phyloP scores from a whole-genome alignment of 2,113 vertebrate genomes.

The Psephotus haematonotus region DNA sequence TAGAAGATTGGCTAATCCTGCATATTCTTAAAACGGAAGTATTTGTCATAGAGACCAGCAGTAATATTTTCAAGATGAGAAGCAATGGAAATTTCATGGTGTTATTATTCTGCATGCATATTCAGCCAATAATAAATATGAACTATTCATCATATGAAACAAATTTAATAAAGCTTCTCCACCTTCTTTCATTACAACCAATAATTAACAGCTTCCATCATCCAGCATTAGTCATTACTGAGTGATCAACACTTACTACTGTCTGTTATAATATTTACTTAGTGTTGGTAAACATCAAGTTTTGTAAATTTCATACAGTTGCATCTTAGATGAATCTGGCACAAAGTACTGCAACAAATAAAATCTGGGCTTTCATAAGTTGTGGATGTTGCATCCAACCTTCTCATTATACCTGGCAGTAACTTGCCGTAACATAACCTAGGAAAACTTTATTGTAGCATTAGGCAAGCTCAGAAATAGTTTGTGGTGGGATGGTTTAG shows the following conservation, averaged over 20 bases:
- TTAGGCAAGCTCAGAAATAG: slow-evolving; percentile 10
- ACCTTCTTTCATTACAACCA: background rate
- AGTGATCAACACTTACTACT: background rate
- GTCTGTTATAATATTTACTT: slow-evolving; percentile 1
- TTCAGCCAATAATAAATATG: background rate
- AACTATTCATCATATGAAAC: background rate
- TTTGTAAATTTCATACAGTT: slow-evolving; percentile 10
- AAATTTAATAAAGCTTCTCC: background rate
- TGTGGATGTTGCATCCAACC: background rate
- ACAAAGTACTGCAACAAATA: background rate
- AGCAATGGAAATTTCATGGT: background rate
- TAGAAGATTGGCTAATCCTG: background rate
- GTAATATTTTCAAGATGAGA: slow-evolving; percentile 2
- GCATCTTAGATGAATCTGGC: background rate
- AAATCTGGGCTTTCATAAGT: slow-evolving; percentile 12
- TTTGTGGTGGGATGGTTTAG: background rate
- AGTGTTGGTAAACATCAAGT: background rate
- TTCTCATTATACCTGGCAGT: slow-evolving; percentile 13
- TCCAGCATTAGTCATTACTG: background rate
- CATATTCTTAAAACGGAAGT: background rate
- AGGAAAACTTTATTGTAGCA: background rate
- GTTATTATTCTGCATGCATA: background rate
- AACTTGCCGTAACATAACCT: background rate
- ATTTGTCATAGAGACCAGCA: slow-evolving; percentile 3
- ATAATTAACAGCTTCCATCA: slow-evolving; percentile 11